A percentile compares a stretch with the other conserved stretches of the same genome.
phyloP scores from a whole-genome alignment of 2,888 invertebrate genomes.

The Epirrita christyi region DNA sequence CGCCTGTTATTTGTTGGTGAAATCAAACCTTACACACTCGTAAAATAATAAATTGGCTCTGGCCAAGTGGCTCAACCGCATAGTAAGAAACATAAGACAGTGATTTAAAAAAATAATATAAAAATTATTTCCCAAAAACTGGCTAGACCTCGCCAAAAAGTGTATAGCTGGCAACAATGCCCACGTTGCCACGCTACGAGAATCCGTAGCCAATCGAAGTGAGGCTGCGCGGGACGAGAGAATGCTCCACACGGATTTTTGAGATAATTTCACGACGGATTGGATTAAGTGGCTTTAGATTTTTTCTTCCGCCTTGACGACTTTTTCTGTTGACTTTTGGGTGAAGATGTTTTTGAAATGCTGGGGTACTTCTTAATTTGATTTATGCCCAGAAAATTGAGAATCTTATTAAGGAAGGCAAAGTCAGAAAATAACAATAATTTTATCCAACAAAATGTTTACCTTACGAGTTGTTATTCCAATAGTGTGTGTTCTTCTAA shows the following conservation, averaged over 20 bases:
- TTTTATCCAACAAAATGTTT: too few species aligned
- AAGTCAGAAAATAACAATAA: conserved; percentile 10
- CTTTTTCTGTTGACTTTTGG: conserved; percentile 34
- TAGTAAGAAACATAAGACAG: too few species aligned
- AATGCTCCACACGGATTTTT: conserved; percentile 65
- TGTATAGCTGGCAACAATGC: conserved; percentile 13
- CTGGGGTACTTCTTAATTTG: conserved; percentile 14
- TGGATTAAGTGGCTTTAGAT: conserved; percentile 47
- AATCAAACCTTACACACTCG: too few species aligned
- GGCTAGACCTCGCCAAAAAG: conserved; percentile 1
- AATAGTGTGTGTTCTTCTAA: too few species aligned
- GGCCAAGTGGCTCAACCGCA: too few species aligned
- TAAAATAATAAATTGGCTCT: too few species aligned
- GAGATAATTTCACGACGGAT: conserved; percentile 46
- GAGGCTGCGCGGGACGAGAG: conserved; percentile 68
- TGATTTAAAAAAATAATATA: too few species aligned
- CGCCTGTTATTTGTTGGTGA: too few species aligned
- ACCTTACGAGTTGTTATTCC: too few species aligned
- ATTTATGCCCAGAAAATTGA: conserved; percentile 14
- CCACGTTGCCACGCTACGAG: conserved; percentile 83
- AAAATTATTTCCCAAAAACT: background rate
- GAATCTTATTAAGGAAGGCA: conserved; percentile 3
- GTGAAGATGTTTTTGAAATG: conserved; percentile 26
- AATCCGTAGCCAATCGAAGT: conserved; percentile 82
- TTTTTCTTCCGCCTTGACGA: conserved; percentile 38